Percentiles rank a stretch among this genome's conserved stretches.
These are phyloP conservation scores for Macroteleia sp. DNA, from an alignment of 2,888 invertebrate genomes.

Conservation along the genomic window DNA sequence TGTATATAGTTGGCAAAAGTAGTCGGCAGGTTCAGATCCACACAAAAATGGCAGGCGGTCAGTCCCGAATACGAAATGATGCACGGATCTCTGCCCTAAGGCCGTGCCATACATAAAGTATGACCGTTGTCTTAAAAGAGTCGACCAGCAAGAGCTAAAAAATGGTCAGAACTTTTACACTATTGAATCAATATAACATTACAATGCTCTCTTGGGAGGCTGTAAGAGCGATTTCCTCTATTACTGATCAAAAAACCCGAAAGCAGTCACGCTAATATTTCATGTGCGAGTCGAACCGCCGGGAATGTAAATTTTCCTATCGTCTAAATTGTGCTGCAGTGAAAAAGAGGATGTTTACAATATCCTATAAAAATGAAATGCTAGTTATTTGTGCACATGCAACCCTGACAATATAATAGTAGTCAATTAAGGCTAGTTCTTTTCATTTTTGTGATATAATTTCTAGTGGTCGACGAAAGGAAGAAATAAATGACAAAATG, in stretches of 20 bases:
- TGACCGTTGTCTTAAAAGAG: conserved; percentile 73
- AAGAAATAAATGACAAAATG: conserved; percentile 48
- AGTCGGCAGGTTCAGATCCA: conserved; percentile 74
- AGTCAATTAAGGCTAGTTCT: conserved; percentile 40
- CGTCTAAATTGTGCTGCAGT: conserved; percentile 7
- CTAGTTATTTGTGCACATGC: conserved; percentile 41
- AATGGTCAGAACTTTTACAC: conserved; percentile 53
- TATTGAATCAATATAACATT: conserved; percentile 74
- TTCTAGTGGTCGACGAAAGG: conserved; percentile 51
- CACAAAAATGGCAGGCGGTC: conserved; percentile 81
- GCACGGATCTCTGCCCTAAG: conserved; percentile 71
- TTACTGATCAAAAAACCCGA: conserved; percentile 78
- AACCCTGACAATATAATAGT: conserved; percentile 42
- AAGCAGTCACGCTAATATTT: conserved; percentile 60
- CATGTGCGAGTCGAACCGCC: conserved; percentile 35
- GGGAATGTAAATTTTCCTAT: conserved; percentile 41
- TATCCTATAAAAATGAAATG: conserved; percentile 34
- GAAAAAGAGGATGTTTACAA: conserved; percentile 15
- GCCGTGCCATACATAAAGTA: conserved; percentile 81
- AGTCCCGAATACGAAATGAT: conserved; percentile 83
- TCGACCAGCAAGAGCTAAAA: conserved; percentile 51
- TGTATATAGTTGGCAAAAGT: conserved; percentile 62
- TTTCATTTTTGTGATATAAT: conserved; percentile 29
- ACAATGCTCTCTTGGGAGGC: conserved; percentile 61
- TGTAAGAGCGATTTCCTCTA: conserved; percentile 78